Evolutionary conservation across 2,113 vertebrate species (phyloP), one percentile per base, ranked within the genome.

Genomic region (Sterna hirundo): DNA sequence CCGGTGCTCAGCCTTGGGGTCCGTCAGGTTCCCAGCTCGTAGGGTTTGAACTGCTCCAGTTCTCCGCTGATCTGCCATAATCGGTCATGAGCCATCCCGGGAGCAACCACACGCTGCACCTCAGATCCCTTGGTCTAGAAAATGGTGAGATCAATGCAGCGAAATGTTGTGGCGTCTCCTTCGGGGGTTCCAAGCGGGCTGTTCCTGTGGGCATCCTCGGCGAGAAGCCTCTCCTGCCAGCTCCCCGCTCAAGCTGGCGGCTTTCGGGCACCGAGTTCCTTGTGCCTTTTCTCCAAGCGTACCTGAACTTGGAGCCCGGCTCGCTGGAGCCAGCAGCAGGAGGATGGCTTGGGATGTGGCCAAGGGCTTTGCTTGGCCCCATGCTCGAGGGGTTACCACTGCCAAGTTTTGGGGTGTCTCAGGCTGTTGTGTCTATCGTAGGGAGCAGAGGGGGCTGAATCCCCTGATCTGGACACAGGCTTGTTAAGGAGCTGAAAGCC

Each of bases 381-480:
- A 0, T 6, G 10, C 61, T 75, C 11, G 27, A 9, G 25, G 44
- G 22, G 22, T 81, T 79, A 22, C 25, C 11, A 9, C 32, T 17
- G 6, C 55, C 44, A 64, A 51, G 29, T 58, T 90, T 64, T 26
- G 32, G 34, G 77, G 20, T 77, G 32, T 13, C 69, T 64, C 51
- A 27, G 52, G 52, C n/a, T 61, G 64, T 13, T 13, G 21, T 36
- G 61, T 47, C 5, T 30, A 1, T 19, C 47, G 18, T 26, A 47
- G 34, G 44, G 40, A n/a, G 60, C 20, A 3, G 34, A 20, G 51
- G 8, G 3, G 9, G n/a, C 21, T 40, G 69, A 54, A 44, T n/a
- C 8, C 52, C 18, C 47, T 23, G 7, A n/a, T 83, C 49, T 82
- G 0, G 0, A 4, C 20, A 9, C 7, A 27, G 38, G 25, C 9